Evolutionary conservation across 1,140 invertebrate genomes (phyloP).

Genomic region (Aplysia californica): DNA sequence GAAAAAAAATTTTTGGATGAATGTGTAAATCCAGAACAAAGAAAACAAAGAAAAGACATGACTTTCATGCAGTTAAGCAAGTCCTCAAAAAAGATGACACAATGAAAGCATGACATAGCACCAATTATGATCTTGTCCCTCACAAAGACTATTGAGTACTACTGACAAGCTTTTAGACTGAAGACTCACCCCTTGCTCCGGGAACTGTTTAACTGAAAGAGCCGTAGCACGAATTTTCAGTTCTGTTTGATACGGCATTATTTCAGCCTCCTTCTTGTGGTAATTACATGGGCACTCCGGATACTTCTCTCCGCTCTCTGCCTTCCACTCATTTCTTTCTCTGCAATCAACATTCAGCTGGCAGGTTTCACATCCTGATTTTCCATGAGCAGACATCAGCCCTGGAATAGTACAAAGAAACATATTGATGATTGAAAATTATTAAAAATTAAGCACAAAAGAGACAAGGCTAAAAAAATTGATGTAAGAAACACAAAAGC

Average conservation of each 20-base stretch:
- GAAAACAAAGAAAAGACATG: too few relatives aligned
- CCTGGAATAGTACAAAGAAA: not conserved
- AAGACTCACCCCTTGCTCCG: not conserved
- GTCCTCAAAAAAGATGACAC: not conserved
- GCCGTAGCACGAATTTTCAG: constrained; percentile 3
- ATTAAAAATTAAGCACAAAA: not conserved
- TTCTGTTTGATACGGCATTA: not conserved
- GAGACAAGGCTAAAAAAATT: not conserved
- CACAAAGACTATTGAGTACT: not conserved
- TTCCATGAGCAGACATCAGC: not conserved
- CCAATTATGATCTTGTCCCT: not conserved
- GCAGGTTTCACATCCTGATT: not conserved
- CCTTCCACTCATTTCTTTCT: not conserved
- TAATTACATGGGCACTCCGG: not conserved
- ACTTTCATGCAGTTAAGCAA: not conserved
- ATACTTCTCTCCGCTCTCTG: not conserved
- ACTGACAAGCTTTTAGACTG: not conserved
- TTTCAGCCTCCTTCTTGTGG: not conserved
- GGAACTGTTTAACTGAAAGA: not conserved
- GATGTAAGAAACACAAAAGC: not conserved
- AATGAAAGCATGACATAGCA: not conserved
- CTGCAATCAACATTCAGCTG: not conserved
- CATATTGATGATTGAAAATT: not conserved
- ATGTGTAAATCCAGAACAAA: not conserved
- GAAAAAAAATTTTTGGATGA: too few relatives aligned